phyloP scores from a whole-genome alignment of 2,888 invertebrate species.

The Tortricodes alternella region DNA sequence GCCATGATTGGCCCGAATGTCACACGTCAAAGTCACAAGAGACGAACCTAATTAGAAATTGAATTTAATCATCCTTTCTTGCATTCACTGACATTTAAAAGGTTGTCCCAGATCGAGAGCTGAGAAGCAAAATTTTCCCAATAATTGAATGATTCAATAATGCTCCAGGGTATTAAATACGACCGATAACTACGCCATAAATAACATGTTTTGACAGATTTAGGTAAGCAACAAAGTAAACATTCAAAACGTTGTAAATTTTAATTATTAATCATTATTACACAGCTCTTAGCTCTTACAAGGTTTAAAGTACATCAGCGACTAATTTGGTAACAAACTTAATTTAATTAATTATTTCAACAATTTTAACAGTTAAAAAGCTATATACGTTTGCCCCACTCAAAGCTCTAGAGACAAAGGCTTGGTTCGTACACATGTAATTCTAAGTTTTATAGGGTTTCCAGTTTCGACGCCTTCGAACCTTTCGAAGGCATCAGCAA shows the following conservation, averaged over 20 bases:
- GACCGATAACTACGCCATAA: no score
- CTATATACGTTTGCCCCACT: conserved; percentile 1
- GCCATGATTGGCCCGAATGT: conserved; percentile 46
- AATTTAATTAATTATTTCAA: neutral
- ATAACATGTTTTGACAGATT: neutral
- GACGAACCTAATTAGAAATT: conserved; percentile 48
- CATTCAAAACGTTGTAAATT: no score
- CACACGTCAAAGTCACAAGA: conserved; percentile 45
- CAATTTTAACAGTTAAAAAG: conserved; percentile 17
- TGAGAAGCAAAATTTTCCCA: neutral
- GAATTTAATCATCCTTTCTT: conserved; percentile 19
- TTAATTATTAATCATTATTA: no score
- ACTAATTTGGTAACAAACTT: neutral
- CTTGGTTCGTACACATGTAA: conserved; percentile 6
- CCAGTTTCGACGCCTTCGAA: conserved; percentile 20
- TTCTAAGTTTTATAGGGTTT: conserved; percentile 16
- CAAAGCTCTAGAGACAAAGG: conserved; percentile 21
- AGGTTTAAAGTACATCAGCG: no score
- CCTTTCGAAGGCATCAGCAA: neutral
- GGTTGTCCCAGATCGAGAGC: conserved; percentile 2
- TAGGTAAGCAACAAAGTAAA: no score
- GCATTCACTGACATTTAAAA: conserved; percentile 8
- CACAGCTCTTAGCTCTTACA: no score
- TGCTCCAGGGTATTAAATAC: neutral
- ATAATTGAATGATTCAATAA: neutral